phyloP scores from a whole-genome alignment of 1,140 invertebrate species.

The Meloidogyne hapla region DNA sequence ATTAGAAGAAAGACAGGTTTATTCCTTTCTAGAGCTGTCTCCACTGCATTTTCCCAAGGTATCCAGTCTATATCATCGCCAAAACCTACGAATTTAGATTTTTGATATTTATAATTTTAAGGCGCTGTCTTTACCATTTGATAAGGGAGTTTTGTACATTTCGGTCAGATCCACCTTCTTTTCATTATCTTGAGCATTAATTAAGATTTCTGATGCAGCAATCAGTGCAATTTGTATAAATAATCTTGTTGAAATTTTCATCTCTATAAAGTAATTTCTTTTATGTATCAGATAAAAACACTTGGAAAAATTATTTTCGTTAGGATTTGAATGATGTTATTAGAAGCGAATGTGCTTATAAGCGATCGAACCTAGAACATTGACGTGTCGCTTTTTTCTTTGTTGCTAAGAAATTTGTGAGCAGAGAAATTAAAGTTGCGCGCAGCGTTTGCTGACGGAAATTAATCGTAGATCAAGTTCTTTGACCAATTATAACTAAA shows the following conservation, averaged over 20 bases:
- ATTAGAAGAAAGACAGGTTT: slow-evolving; percentile 63
- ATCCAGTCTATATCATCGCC: slow-evolving; percentile 62
- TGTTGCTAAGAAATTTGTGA: not conserved
- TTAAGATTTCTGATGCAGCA: not conserved
- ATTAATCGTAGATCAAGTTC: slow-evolving; percentile 3
- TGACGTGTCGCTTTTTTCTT: not conserved
- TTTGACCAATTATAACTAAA: not conserved
- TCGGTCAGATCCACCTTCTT: slow-evolving; percentile 35
- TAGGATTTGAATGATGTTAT: not conserved
- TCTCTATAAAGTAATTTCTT: not conserved
- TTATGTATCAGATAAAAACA: too few relatives aligned
- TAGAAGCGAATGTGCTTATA: not conserved
- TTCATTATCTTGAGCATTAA: slow-evolving; percentile 1
- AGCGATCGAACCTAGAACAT: not conserved
- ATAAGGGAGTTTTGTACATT: slow-evolving; percentile 39
- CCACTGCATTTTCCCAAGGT: slow-evolving; percentile 62
- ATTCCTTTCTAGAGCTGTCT: slow-evolving; percentile 56
- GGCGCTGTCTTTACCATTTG: slow-evolving; percentile 27
- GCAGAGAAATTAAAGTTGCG: not conserved
- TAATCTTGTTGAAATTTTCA: not conserved
- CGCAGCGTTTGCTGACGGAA: not conserved
- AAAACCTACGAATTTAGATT: slow-evolving; percentile 47
- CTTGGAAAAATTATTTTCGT: not conserved
- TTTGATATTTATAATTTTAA: not conserved
- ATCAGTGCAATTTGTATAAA: not conserved